Conservation (phyloP, 2,797 vertebrate genomes). For the Anguilla obscura region DNA sequence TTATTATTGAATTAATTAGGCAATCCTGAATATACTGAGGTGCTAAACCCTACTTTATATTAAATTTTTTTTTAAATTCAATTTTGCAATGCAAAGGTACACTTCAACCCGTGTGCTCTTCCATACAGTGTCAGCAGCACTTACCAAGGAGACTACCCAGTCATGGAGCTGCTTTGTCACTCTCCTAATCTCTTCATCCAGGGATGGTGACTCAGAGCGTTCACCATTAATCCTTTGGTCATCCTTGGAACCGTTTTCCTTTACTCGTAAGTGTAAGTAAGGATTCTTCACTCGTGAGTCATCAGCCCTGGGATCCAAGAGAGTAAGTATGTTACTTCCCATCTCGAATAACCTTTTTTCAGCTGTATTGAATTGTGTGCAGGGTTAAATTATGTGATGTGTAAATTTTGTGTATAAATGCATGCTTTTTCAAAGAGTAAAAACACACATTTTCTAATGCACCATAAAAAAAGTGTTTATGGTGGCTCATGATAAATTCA, state of each 20-base stretch:
- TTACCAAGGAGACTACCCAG: constrained; percentile 64
- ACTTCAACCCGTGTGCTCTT: not conserved
- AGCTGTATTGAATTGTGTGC: not conserved
- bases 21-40: too few relatives aligned
- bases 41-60: too few relatives aligned
- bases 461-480: too few relatives aligned
- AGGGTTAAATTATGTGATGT: not conserved
- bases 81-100: not conserved
- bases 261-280: constrained; percentile 53
- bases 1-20: too few relatives aligned
- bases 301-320: constrained; percentile 46
- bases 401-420: not conserved
- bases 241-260: constrained; percentile 45
- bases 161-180: constrained; percentile 65
- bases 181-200: constrained; percentile 57
- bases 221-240: constrained; percentile 36
- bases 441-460: not conserved
- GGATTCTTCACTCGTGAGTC: constrained; percentile 50
- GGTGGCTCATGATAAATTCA: too few relatives aligned
- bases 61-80: too few relatives aligned
- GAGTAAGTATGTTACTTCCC: not conserved
- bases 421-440: not conserved
- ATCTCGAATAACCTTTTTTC: not conserved
- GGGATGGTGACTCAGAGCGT: constrained; percentile 27
- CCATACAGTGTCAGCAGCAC: constrained; percentile 36